These are phyloP conservation scores for Scomberomorus guttatus DNA, from an alignment of 2,797 vertebrate genomes.

Conservation along the genomic window DNA sequence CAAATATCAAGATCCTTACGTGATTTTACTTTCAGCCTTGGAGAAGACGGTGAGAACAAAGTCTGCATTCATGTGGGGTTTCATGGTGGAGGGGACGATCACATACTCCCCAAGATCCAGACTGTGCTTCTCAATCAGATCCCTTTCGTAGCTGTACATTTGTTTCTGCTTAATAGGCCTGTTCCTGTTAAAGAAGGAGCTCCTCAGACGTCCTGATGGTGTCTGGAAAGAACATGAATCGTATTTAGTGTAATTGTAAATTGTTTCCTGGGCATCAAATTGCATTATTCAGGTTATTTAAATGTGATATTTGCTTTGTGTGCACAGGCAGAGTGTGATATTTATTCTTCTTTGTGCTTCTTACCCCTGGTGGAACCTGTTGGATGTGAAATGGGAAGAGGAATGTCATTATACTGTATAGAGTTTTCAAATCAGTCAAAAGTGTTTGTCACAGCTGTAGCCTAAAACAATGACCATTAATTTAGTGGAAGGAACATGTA, in stretches of 20 bases:
- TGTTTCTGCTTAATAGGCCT: background rate
- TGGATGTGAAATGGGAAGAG: conserved; percentile 26
- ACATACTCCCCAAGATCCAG: conserved; percentile 73
- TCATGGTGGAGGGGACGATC: conserved; percentile 61
- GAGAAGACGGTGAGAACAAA: conserved; percentile 69
- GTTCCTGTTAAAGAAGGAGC: conserved; percentile 52
- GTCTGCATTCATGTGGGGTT: conserved; percentile 38
- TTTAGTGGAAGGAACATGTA: background rate
- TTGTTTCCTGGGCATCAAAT: background rate
- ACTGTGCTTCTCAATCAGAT: conserved; percentile 53
- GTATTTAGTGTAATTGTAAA: background rate
- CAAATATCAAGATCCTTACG: conserved; percentile 36
- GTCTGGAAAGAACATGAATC: conserved; percentile 37
- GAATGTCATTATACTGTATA: conserved; percentile 1
- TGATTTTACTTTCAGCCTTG: conserved; percentile 59
- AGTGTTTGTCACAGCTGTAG: background rate
- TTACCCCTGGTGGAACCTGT: conserved; percentile 70
- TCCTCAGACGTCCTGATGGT: background rate
- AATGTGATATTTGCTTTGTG: background rate
- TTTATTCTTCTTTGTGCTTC: conserved; percentile 32
- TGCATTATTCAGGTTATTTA: background rate
- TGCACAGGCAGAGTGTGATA: background rate
- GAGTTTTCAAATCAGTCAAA: background rate
- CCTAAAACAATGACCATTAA: background rate
- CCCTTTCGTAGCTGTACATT: conserved; percentile 17